Base-by-base conservation (phyloP, 2,113 vertebrate species). In the Morone chrysops region DNA sequence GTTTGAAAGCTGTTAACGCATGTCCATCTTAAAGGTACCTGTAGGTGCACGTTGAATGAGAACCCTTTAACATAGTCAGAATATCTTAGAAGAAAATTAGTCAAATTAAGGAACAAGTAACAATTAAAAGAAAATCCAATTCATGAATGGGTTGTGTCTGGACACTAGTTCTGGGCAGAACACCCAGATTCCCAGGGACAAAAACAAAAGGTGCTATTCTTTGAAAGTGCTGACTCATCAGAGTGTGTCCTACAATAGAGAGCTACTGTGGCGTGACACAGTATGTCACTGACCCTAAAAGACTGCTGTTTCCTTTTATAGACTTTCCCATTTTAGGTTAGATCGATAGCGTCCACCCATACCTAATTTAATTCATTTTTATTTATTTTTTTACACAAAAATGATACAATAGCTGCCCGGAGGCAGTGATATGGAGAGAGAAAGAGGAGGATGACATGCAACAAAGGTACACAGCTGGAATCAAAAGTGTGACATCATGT, bases 131-230 rank as follows among this genome's bases (percentile, higher is more conserved):
- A 18, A 75, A 75, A 57, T 74, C 10, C 0, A 59, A 87, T 80
- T 70, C 60, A 66, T 78, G 80, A 87, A 82, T 75, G 65, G 69
- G 38, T 51, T 74, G 31, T 83, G 40, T 90, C 69, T 83, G 80
- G 70, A 61, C 68, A 22, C 69, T 71, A 56, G 75, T 70, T 89
- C 78, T 71, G 71, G 71, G 53, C 84, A 87, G 57, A 88, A 77
- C 75, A 86, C 36, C 76, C 80, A 81, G 54, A 83, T 66, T 87
- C 75, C 59, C 76, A 40, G 82, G 47, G 74, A 74, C 85, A 85
- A 91, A 93, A 90, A 94, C 93, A 94, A 93, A 94, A 93, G 85
- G 85, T 92, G 87, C 82, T 88, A 80, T 92, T 92, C 83, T 85
- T 59, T 18, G 4, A 90, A 88, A 93, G 47, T 62, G 92, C 91